A percentile compares a stretch with the other conserved stretches of the same genome.
These are phyloP conservation scores for Thunnus thynnus DNA, from an alignment of 2,113 vertebrate species.

Conservation along the genomic window DNA sequence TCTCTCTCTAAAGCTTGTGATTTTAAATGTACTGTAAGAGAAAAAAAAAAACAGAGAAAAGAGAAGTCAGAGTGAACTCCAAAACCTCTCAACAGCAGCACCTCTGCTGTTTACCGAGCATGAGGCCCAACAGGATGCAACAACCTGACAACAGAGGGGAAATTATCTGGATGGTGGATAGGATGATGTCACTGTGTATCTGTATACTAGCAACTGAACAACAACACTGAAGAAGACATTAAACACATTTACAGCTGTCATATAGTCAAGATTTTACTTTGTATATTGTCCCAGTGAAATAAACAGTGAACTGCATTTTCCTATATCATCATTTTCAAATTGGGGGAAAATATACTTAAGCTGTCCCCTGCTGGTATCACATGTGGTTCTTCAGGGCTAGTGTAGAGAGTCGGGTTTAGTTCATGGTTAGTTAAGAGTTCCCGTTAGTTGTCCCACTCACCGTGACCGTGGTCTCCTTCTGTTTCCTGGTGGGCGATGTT, in stretches of 20 bases:
- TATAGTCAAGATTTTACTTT: neutral
- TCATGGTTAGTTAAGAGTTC: conserved; percentile 36
- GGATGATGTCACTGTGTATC: conserved; percentile 54
- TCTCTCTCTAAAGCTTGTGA: neutral
- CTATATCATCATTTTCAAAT: neutral
- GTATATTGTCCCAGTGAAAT: neutral
- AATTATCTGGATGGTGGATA: conserved; percentile 31
- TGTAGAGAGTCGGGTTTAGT: conserved; percentile 6
- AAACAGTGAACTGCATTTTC: neutral
- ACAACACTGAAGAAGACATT: conserved; percentile 13
- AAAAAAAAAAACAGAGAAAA: neutral
- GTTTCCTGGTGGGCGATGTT: conserved; percentile 87
- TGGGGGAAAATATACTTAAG: neutral
- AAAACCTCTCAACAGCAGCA: conserved; percentile 6
- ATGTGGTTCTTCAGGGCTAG: neutral
- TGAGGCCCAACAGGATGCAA: conserved; percentile 26
- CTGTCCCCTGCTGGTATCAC: neutral
- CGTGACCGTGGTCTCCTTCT: conserved; percentile 89
- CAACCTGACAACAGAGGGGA: conserved; percentile 25
- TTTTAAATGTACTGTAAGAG: conserved; percentile 9
- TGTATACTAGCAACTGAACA: conserved; percentile 44
- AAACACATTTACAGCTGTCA: neutral
- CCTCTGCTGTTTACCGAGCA: neutral
- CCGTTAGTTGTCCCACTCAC: conserved; percentile 82
- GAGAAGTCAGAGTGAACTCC: neutral